phyloP scores from a whole-genome alignment of 1,140 invertebrate genomes.

The Triops longicaudatus region DNA sequence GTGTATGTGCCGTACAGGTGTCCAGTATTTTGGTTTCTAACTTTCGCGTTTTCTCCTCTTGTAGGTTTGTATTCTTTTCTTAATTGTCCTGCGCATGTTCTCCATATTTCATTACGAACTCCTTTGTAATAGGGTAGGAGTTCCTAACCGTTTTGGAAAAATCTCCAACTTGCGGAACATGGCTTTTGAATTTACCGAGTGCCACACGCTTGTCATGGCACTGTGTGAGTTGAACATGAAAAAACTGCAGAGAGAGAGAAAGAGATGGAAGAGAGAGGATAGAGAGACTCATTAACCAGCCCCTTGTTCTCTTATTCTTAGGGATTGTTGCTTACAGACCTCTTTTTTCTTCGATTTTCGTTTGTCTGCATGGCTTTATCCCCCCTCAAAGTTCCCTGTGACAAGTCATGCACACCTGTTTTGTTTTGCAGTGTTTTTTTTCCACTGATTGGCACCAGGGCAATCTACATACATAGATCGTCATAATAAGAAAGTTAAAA shows the following conservation, averaged over 20 bases:
- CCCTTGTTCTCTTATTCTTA: conserved; percentile 5
- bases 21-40: not conserved
- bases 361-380: not conserved
- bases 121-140: not conserved
- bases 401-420: conserved; percentile 11
- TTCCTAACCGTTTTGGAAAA: not conserved
- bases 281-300: conserved; percentile 16
- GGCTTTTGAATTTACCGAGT: conserved; percentile 3
- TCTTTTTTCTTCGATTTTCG: not conserved
- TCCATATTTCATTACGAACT: not conserved
- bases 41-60: not conserved
- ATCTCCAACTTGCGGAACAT: not conserved
- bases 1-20: not conserved
- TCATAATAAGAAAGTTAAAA: not conserved
- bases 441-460: conserved; percentile 2
- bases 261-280: conserved; percentile 26
- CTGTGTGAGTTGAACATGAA: conserved; percentile 21
- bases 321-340: not conserved
- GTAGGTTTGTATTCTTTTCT: not conserved
- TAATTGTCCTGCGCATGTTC: not conserved
- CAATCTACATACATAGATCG: not conserved
- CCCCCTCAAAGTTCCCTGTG: not conserved
- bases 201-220: not conserved
- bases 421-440: not conserved
- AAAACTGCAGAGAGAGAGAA: conserved; percentile 24